phyloP scores from a whole-genome alignment of 2,888 invertebrate species.

The Bombyx huttoni region DNA sequence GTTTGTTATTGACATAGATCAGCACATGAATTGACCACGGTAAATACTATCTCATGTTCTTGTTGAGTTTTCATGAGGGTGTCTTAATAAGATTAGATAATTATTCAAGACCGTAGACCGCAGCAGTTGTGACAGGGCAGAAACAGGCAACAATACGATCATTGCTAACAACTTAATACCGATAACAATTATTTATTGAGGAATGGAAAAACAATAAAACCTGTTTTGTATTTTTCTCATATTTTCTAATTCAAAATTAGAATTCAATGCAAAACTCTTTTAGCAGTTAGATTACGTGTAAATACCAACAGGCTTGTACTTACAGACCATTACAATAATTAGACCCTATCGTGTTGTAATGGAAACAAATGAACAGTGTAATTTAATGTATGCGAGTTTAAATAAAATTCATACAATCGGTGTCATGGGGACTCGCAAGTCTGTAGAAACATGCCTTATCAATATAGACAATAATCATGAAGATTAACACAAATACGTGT shows the following conservation, averaged over 20 bases:
- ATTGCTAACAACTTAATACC: no score
- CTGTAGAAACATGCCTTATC: neutral
- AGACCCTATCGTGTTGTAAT: slow-evolving; percentile 59
- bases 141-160: no score
- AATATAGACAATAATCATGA: neutral
- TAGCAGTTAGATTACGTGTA: slow-evolving; percentile 24
- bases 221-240: neutral
- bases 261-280: neutral
- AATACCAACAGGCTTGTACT: slow-evolving; percentile 25
- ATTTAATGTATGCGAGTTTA: slow-evolving; percentile 42
- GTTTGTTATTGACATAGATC: no score
- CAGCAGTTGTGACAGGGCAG: no score
- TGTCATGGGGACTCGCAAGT: slow-evolving; percentile 25
- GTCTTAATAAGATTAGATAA: no score
- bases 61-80: no score
- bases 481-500: neutral
- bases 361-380: slow-evolving; percentile 56
- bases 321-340: slow-evolving; percentile 46
- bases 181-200: no score
- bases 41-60: no score
- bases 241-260: neutral
- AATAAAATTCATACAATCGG: slow-evolving; percentile 37
- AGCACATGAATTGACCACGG: no score
- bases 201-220: neutral
- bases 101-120: no score